Evolutionary conservation across 1,140 invertebrate species (phyloP).

Genomic region (Ridgeia piscesae): DNA sequence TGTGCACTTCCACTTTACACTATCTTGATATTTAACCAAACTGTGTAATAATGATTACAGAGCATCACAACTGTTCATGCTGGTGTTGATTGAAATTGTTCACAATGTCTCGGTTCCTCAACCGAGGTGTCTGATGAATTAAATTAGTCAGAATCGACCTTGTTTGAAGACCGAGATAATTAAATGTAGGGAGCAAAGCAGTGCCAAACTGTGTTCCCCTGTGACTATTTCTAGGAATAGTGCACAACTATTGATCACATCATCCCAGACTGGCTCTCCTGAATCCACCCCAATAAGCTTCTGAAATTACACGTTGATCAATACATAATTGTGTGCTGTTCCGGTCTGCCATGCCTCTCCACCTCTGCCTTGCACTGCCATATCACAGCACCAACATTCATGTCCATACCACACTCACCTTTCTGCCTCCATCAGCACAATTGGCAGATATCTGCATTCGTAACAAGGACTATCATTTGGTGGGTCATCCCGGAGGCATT

Average conservation of each 20-base stretch:
- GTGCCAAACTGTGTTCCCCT: not conserved
- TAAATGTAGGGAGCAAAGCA: not conserved
- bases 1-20: not conserved
- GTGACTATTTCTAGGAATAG: not conserved
- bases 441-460: not conserved
- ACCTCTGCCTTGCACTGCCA: not conserved
- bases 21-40: not conserved
- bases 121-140: not conserved
- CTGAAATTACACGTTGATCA: constrained; percentile 1
- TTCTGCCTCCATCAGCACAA: not conserved
- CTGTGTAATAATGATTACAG: not conserved
- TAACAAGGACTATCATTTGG: not conserved
- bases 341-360: not conserved
- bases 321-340: not conserved
- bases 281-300: not conserved
- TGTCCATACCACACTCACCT: not conserved
- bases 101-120: not conserved
- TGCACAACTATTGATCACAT: not conserved
- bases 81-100: not conserved
- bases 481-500: not conserved
- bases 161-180: not conserved
- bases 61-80: not conserved
- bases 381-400: not conserved
- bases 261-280: not conserved
- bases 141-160: not conserved